These are phyloP conservation scores for Tachypleus tridentatus DNA, from an alignment of 1,140 invertebrate genomes.

Conservation along the genomic window DNA sequence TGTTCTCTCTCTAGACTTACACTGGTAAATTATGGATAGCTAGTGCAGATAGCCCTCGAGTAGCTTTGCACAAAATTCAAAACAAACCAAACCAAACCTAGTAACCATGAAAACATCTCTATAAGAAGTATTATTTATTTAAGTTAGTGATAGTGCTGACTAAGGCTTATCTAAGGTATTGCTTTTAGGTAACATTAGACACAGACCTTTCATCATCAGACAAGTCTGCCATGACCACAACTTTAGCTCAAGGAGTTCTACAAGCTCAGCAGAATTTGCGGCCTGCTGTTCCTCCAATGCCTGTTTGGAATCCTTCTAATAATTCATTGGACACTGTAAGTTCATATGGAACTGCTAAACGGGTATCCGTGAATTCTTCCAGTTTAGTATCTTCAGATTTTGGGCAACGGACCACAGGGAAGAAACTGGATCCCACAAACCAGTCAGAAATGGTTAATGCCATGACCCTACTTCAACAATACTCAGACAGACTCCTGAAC, in stretches of 20 bases:
- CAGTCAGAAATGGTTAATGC: constrained; percentile 37
- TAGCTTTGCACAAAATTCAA: constrained; percentile 13
- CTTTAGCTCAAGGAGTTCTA: constrained; percentile 18
- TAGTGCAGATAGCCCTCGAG: constrained; percentile 22
- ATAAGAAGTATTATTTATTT: too few relatives aligned
- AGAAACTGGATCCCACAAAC: constrained; percentile 19
- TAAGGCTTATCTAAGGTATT: neutral
- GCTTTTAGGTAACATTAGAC: constrained; percentile 22
- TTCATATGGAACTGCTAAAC: neutral
- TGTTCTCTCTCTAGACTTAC: too few relatives aligned
- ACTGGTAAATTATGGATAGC: constrained; percentile 5
- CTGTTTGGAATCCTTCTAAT: neutral
- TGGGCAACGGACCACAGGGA: neutral
- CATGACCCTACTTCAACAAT: constrained; percentile 45
- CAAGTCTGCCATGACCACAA: constrained; percentile 20
- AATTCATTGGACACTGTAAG: too few relatives aligned
- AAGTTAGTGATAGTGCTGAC: too few relatives aligned
- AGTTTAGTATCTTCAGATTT: constrained; percentile 7
- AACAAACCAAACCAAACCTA: neutral
- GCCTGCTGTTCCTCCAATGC: constrained; percentile 17
- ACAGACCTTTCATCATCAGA: constrained; percentile 21
- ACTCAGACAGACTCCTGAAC: constrained; percentile 45
- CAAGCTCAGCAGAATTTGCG: constrained; percentile 25
- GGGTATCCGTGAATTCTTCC: neutral
- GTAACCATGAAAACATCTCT: too few relatives aligned